Percentiles rank a stretch among this genome's conserved stretches.
Conservation (phyloP, 2,113 vertebrate species). For the Tiliqua scincoides region DNA sequence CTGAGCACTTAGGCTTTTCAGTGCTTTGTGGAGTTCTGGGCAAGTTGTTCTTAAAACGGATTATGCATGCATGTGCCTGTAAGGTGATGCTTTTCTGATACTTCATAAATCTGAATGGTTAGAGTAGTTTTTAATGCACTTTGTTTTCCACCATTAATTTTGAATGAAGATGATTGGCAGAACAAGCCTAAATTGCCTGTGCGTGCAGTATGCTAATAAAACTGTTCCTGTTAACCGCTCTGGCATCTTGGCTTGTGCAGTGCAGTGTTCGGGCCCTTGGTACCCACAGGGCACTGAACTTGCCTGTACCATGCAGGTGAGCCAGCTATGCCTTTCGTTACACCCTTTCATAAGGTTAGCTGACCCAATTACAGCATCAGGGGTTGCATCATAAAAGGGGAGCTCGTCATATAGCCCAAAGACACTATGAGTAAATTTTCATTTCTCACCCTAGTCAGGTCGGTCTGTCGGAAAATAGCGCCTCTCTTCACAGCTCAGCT, state of each 20-base stretch:
- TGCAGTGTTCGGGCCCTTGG: not conserved
- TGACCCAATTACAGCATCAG: not conserved
- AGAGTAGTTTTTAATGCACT: not conserved
- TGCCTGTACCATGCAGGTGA: slow-evolving; percentile 83
- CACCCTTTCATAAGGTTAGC: not conserved
- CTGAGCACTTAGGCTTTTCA: too few species aligned
- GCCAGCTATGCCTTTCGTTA: not conserved
- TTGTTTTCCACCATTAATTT: not conserved
- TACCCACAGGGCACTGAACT: not conserved
- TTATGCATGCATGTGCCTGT: too few species aligned
- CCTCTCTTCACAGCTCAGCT: not conserved
- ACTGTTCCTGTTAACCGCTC: not conserved
- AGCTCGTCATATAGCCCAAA: not conserved
- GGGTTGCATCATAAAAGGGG: accelerated
- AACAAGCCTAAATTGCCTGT: not conserved
- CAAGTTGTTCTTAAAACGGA: too few species aligned
- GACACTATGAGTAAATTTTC: not conserved
- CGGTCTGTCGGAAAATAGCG: not conserved
- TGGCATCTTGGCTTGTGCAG: not conserved
- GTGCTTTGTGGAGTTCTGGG: too few species aligned
- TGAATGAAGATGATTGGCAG: too few species aligned
- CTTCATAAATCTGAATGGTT: not conserved
- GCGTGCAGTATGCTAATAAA: not conserved
- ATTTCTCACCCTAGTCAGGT: not conserved
- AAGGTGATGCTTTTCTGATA: too few species aligned